These are phyloP conservation scores for Uloborus diversus DNA, from an alignment of 1,140 invertebrate species.

Conservation along the genomic window DNA sequence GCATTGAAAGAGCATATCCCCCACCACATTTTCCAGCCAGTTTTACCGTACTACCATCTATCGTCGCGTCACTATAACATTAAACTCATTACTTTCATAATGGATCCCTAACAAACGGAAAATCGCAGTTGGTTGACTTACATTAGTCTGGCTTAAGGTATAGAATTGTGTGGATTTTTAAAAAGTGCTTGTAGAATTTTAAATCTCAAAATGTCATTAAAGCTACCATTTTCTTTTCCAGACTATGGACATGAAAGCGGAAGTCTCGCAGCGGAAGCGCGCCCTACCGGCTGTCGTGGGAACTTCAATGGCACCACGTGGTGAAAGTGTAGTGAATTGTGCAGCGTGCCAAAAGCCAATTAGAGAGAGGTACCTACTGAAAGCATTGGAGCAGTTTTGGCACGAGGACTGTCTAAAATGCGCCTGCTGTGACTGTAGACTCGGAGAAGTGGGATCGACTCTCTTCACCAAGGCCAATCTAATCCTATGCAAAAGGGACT, in stretches of 20 bases:
- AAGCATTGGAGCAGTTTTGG: constrained; percentile 87
- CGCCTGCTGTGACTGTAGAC: constrained; percentile 88
- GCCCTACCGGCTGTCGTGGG: background rate
- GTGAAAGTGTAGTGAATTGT: constrained; percentile 62
- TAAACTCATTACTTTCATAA: too few species aligned
- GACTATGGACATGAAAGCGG: constrained; percentile 29
- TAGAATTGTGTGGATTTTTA: too few species aligned
- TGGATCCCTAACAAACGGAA: too few species aligned
- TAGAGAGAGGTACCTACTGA: constrained; percentile 66
- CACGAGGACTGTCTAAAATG: constrained; percentile 95
- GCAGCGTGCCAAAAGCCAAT: constrained; percentile 69
- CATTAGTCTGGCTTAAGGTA: too few species aligned
- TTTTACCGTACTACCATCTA: too few species aligned
- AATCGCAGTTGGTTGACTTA: too few species aligned
- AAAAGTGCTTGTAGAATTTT: too few species aligned
- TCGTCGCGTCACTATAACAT: too few species aligned
- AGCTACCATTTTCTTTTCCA: background rate
- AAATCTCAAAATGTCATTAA: too few species aligned
- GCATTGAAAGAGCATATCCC: too few species aligned
- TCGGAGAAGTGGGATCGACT: constrained; percentile 91
- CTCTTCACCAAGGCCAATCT: constrained; percentile 92
- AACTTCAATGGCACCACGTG: background rate
- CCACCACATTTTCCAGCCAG: too few species aligned
- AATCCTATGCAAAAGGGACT: constrained; percentile 91
- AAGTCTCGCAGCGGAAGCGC: constrained; percentile 27